These are phyloP conservation scores for Anguilla pacifica DNA, from an alignment of 2,797 vertebrate genomes.

Conservation along the genomic window DNA sequence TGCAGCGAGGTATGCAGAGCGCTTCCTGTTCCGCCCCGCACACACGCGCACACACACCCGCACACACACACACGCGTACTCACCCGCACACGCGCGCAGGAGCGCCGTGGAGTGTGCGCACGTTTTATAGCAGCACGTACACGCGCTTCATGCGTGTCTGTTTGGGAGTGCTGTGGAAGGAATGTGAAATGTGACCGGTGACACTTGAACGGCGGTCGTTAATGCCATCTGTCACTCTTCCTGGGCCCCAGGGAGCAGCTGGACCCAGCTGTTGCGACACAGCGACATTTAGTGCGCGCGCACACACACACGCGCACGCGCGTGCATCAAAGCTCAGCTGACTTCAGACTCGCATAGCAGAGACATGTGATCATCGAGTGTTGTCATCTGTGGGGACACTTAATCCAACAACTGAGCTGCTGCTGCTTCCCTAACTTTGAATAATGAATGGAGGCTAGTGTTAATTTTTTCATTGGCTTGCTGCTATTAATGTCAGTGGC, in stretches of 20 bases:
- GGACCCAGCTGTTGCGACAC: background rate
- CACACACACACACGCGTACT: background rate
- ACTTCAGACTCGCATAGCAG: background rate
- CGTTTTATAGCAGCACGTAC: background rate
- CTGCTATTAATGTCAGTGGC: background rate
- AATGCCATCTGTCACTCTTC: conserved; percentile 13
- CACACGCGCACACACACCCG: background rate
- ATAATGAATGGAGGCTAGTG: conserved; percentile 9
- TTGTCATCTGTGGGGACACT: background rate
- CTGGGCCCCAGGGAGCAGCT: background rate
- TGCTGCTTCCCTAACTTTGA: background rate
- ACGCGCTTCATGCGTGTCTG: background rate
- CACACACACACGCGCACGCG: background rate
- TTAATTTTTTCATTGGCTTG: background rate
- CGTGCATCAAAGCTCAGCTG: background rate
- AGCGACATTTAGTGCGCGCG: background rate
- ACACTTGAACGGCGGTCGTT: background rate
- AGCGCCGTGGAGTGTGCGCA: too few relatives aligned
- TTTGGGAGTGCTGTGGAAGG: background rate
- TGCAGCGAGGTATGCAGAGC: conserved; percentile 89
- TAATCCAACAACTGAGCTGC: background rate
- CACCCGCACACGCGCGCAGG: background rate
- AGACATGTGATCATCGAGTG: background rate
- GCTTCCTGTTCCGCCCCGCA: conserved; percentile 12
- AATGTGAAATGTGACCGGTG: background rate